phyloP scores from a whole-genome alignment of 2,888 invertebrate species.

The Phalangium opilio region DNA sequence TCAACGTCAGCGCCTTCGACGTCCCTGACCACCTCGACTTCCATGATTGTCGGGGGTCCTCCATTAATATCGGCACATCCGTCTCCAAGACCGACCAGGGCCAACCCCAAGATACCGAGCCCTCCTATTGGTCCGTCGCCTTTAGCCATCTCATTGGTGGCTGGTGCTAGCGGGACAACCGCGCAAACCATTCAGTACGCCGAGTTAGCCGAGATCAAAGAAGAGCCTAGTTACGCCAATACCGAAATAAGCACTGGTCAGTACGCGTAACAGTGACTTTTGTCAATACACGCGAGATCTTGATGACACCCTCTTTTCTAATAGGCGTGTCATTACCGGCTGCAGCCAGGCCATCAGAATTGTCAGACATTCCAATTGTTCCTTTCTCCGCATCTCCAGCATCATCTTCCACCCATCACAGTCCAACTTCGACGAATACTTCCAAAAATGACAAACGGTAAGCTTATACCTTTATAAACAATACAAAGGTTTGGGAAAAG shows the following conservation, averaged over 20 bases:
- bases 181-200: constrained; percentile 26
- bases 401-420: too few species aligned
- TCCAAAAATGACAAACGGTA: too few species aligned
- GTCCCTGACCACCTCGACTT: constrained; percentile 20
- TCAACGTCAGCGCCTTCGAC: constrained; percentile 4
- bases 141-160: constrained; percentile 4
- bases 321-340: too few species aligned
- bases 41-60: constrained; percentile 1
- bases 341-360: too few species aligned
- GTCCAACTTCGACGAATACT: too few species aligned
- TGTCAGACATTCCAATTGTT: too few species aligned
- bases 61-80: constrained; percentile 1
- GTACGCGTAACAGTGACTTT: too few species aligned
- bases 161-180: constrained; percentile 25
- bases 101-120: background rate
- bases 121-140: constrained; percentile 1
- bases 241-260: constrained; percentile 26
- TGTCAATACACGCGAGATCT: too few species aligned
- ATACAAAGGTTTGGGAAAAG: too few species aligned
- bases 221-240: constrained; percentile 40
- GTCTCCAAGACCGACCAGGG: constrained; percentile 14
- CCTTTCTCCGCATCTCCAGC: too few species aligned
- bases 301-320: too few species aligned
- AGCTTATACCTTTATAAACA: too few species aligned
- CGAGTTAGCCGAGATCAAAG: constrained; percentile 23